Percentiles rank a stretch among this genome's conserved stretches.
These are phyloP conservation scores for Fukomys damarensis DNA, from an alignment of 2,113 vertebrate species.

Conservation along the genomic window DNA sequence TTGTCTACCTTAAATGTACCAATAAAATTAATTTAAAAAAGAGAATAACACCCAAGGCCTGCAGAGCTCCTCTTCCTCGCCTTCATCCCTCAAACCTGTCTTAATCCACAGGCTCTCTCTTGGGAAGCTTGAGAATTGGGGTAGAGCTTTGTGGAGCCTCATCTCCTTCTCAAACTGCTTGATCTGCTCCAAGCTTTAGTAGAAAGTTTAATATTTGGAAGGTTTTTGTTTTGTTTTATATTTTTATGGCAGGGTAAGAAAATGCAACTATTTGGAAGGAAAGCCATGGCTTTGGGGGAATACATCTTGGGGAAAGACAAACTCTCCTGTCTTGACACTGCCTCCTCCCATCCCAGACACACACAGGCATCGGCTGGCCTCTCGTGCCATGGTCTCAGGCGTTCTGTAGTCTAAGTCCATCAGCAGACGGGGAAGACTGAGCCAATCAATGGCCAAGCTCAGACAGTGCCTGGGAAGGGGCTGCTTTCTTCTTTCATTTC, in stretches of 20 bases:
- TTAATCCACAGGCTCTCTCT: background rate
- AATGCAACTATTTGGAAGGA: background rate
- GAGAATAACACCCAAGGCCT: background rate
- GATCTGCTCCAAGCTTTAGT: background rate
- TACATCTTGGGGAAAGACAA: background rate
- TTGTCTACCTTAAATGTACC: too few species aligned
- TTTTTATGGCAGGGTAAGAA: slow-evolving; percentile 19
- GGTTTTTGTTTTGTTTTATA: background rate
- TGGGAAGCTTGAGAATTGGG: background rate
- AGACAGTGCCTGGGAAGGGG: background rate
- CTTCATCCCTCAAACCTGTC: background rate
- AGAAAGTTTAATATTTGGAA: slow-evolving; percentile 30
- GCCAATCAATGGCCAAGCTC: background rate
- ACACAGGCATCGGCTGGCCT: accelerated
- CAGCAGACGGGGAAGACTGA: background rate
- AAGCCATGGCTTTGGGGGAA: background rate
- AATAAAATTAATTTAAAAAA: too few species aligned
- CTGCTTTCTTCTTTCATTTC: background rate
- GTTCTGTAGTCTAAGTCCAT: background rate
- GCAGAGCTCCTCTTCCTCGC: background rate
- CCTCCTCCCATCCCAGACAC: background rate
- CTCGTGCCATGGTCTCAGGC: accelerated
- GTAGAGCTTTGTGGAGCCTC: background rate
- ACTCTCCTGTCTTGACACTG: background rate
- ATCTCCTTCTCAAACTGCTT: background rate